Evolutionary conservation across 2,113 vertebrate genomes (phyloP), one percentile per base, ranked within the genome.

Genomic region (Coregonus clupeaformis): DNA sequence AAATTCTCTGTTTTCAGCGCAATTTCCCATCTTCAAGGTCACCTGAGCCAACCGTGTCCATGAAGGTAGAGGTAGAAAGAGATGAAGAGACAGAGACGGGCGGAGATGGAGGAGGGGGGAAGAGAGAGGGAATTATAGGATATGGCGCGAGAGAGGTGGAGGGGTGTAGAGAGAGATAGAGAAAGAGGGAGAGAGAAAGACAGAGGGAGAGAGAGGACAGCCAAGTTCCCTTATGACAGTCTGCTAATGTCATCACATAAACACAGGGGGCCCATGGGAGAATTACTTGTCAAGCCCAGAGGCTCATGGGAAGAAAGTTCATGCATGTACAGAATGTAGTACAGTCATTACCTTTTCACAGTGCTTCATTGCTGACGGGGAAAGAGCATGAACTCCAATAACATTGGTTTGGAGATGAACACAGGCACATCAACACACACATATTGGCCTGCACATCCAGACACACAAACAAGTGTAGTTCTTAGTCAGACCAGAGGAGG

Each of bases 1-100:
- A 66, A 66, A 66, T 20, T 66, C 64, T 9, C 29, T 18, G 30
- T 18, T 66, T 66, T 66, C 64, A 32, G 29, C 27, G 64, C 64
- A 66, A 66, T 66, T 66, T 66, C 29, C 64, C 64, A 20, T 36
- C 30, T 25, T 32, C 64, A 66, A 66, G 30, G 64, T 66, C 64
- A 66, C 64, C 64, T 32, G 64, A 32, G 64, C 64, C 64, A 32
- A 66, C 27, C 9, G 64, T 29, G 30, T 29, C 18, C 30, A 66
- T 29, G 30, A 25, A 66, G 64, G 18, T 12, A 42, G 65, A 13
- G 32, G 18, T 30, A 68, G 14, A 66, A 4, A 18, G 27, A 66
- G 29, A 66, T 9, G 11, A 22, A 27, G 9, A 64, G 32, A 32
- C 32, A 42, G 13, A 25, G 62, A 12, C 0, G 20, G 59, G n/a